These are phyloP conservation scores for Chrysogorgia sp. DNA, from an alignment of 92 coral and sea anemone species.

Conservation along the genomic window DNA sequence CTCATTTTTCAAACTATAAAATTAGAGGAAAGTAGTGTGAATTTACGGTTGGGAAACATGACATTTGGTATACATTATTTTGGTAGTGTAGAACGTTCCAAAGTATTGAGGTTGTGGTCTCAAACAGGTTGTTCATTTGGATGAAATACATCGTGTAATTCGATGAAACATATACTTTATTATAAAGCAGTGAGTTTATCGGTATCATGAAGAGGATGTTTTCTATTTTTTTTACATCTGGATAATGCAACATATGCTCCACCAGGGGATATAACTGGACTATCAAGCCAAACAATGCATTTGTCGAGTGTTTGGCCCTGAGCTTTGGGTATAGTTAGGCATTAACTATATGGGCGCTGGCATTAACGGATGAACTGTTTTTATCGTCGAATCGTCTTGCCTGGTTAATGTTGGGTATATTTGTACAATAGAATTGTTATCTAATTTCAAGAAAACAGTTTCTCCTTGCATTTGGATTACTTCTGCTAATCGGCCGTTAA, in stretches of 20 bases:
- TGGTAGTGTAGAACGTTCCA: not conserved
- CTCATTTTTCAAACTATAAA: not conserved
- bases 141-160: too few relatives aligned
- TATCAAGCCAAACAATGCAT: constrained; percentile 38
- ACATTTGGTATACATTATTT: too few relatives aligned
- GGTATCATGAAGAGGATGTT: not conserved
- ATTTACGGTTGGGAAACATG: not conserved
- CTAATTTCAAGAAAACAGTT: constrained; percentile 9
- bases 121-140: not conserved
- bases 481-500: constrained; percentile 27
- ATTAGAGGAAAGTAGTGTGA: not conserved
- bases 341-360: constrained; percentile 30
- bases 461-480: constrained; percentile 4
- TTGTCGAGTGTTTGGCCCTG: constrained; percentile 33
- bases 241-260: constrained; percentile 30
- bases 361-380: constrained; percentile 23
- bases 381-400: not conserved
- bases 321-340: constrained; percentile 38
- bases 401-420: constrained; percentile 5
- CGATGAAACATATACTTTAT: too few relatives aligned
- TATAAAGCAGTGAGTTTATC: not conserved
- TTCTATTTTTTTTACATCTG: not conserved
- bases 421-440: not conserved
- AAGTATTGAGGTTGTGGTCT: too few relatives aligned
- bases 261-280: constrained; percentile 22